phyloP scores from a whole-genome alignment of 2,797 vertebrate genomes.

The Neosilurus mollespiculum region DNA sequence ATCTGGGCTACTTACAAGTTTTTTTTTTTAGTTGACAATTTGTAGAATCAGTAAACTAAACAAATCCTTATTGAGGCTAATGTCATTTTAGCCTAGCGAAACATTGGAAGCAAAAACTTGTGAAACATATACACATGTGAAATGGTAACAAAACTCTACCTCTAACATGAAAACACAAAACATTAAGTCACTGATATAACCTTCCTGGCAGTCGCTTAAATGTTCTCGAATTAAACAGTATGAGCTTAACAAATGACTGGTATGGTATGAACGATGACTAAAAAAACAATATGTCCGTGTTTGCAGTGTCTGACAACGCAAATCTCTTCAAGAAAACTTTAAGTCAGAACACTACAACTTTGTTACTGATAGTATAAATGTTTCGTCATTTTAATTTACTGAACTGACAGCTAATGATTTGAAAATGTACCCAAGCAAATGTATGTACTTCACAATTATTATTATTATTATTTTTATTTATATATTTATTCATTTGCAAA shows the following conservation, averaged over 20 bases:
- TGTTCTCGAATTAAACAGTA: slow-evolving; percentile 1
- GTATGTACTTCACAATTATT: not conserved
- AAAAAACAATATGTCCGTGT: slow-evolving; percentile 9
- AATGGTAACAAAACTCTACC: not conserved
- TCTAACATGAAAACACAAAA: not conserved
- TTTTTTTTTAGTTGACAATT: not conserved
- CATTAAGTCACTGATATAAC: not conserved
- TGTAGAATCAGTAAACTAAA: slow-evolving; percentile 21
- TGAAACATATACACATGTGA: slow-evolving; percentile 32
- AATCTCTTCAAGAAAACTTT: not conserved
- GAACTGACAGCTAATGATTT: not conserved
- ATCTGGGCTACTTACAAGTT: slow-evolving; percentile 10
- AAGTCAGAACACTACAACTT: not conserved
- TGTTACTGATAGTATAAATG: not conserved
- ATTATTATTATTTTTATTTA: not conserved
- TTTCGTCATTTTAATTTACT: slow-evolving; percentile 1
- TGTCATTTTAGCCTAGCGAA: slow-evolving; percentile 4
- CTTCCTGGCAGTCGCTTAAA: slow-evolving; percentile 30
- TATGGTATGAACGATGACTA: slow-evolving; percentile 44
- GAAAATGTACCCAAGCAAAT: no score
- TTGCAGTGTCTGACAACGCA: slow-evolving; percentile 41
- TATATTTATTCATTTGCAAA: not conserved
- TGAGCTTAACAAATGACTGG: slow-evolving; percentile 61
- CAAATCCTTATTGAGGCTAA: slow-evolving; percentile 2
- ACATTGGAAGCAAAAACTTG: slow-evolving; percentile 21